phyloP scores from a whole-genome alignment of 2,797 vertebrate species.

The Cirrhinus mrigala region DNA sequence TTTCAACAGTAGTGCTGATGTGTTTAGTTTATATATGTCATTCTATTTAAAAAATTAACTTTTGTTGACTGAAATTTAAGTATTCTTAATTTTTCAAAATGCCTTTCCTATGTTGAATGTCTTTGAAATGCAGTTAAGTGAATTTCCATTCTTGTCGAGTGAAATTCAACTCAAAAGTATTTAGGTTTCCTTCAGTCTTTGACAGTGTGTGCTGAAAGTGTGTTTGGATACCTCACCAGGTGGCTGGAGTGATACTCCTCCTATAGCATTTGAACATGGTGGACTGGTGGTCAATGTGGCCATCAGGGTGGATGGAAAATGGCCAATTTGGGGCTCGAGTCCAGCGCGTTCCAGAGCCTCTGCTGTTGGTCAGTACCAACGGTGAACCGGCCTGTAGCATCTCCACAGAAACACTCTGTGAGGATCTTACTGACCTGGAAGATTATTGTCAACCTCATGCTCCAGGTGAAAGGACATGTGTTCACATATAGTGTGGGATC shows the following conservation, averaged over 20 bases:
- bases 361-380: constrained; percentile 78
- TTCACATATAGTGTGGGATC: not conserved
- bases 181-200: not conserved
- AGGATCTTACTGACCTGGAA: constrained; percentile 80
- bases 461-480: constrained; percentile 78
- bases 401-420: constrained; percentile 76
- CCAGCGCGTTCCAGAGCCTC: constrained; percentile 80
- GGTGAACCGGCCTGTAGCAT: constrained; percentile 68
- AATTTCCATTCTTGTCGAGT: too few species aligned
- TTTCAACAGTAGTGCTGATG: not conserved
- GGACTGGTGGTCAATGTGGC: constrained; percentile 90
- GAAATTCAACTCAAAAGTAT: too few species aligned
- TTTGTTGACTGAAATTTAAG: too few species aligned
- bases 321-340: constrained; percentile 88
- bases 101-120: too few species aligned
- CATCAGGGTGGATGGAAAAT: constrained; percentile 84
- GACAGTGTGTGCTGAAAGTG: not conserved
- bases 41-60: too few species aligned
- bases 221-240: constrained; percentile 71
- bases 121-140: not conserved
- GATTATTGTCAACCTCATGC: constrained; percentile 93
- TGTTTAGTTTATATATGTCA: too few species aligned
- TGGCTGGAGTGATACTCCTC: constrained; percentile 95
- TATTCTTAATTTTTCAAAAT: too few species aligned
- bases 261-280: constrained; percentile 91